Percentiles rank a stretch among this genome's conserved stretches.
Evolutionary conservation across 2,888 invertebrate genomes (phyloP).

Genomic region (Ennomos fuscantarius): DNA sequence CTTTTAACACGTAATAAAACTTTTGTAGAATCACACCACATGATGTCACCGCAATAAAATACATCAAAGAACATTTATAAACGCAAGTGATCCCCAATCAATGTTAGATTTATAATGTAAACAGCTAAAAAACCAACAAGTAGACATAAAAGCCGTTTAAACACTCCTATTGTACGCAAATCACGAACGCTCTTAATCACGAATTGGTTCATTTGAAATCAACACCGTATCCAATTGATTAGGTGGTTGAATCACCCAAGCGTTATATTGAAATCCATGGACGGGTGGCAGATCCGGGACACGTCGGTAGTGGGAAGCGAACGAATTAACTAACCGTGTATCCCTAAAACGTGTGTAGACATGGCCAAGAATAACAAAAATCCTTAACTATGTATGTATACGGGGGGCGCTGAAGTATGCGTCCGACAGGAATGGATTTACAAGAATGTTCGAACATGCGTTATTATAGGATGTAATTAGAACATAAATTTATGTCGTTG

Average conservation of each 20-base stretch:
- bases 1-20: conserved; percentile 62
- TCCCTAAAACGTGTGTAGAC: conserved; percentile 37
- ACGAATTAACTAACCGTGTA: conserved; percentile 62
- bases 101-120: conserved; percentile 41
- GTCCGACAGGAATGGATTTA: conserved; percentile 36
- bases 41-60: conserved; percentile 39
- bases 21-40: conserved; percentile 42
- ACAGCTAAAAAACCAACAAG: conserved; percentile 32
- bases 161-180: conserved; percentile 53
- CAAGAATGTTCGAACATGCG: conserved; percentile 44
- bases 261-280: conserved; percentile 55
- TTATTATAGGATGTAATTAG: conserved; percentile 52
- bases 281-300: conserved; percentile 47
- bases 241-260: conserved; percentile 54
- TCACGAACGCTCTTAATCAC: conserved; percentile 49
- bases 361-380: conserved; percentile 47
- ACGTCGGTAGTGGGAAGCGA: conserved; percentile 47
- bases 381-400: conserved; percentile 38
- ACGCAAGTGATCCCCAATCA: conserved; percentile 28
- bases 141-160: conserved; percentile 32
- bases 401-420: conserved; percentile 34
- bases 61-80: conserved; percentile 35
- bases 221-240: conserved; percentile 67
- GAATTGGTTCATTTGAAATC: conserved; percentile 56
- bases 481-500: conserved; percentile 52